Conservation (phyloP, 2,113 vertebrate species). For the Lathamus discolor region DNA sequence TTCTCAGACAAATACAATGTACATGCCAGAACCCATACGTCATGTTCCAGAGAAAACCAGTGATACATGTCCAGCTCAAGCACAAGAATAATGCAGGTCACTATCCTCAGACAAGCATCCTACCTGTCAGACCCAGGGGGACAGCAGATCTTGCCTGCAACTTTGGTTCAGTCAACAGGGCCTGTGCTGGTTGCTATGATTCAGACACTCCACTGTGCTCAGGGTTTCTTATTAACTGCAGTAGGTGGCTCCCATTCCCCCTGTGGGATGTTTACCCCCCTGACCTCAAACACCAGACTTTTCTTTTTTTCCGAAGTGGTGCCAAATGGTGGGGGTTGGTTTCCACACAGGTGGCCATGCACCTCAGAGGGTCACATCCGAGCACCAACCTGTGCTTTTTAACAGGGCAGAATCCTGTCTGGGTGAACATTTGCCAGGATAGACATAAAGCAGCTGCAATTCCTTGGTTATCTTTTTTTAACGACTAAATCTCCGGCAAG, state of each 20-base stretch:
- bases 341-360: not conserved
- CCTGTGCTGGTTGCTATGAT: not conserved
- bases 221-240: not conserved
- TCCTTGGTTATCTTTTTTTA: not conserved
- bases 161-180: not conserved
- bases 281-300: not conserved
- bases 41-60: not conserved
- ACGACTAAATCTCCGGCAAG: not conserved
- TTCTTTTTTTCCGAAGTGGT: not conserved
- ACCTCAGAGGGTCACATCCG: not conserved
- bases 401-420: not conserved
- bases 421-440: not conserved
- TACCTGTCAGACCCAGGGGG: not conserved
- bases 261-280: not conserved
- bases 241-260: not conserved
- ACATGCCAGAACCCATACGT: not conserved
- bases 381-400: not conserved
- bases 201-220: not conserved
- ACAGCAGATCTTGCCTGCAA: not conserved
- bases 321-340: not conserved
- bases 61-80: not conserved
- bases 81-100: not conserved
- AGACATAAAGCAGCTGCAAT: not conserved
- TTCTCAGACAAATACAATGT: not conserved
- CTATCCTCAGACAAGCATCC: not conserved